Evolutionary conservation across 2,797 vertebrate genomes (phyloP).

Genomic region (Cuculus canorus): DNA sequence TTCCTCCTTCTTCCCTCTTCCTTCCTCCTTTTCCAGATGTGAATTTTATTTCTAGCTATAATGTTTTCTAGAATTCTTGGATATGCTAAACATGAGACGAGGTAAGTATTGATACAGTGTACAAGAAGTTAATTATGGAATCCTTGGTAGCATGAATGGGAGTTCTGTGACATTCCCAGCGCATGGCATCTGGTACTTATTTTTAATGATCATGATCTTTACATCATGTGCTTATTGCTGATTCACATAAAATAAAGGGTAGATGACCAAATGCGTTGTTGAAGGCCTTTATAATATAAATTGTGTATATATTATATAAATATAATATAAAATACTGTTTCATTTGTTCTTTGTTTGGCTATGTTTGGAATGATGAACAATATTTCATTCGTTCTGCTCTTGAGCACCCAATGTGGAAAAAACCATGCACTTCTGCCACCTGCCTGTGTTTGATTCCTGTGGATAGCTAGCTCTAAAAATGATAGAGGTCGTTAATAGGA

Average conservation of each 20-base stretch:
- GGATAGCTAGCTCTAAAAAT: background rate
- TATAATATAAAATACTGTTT: background rate
- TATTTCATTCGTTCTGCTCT: background rate
- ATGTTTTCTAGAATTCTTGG: background rate
- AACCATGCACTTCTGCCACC: background rate
- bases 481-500: background rate
- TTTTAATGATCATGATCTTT: background rate
- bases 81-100: background rate
- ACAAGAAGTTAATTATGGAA: background rate
- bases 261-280: background rate
- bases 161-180: background rate
- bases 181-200: background rate
- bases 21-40: background rate
- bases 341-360: background rate
- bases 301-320: no score
- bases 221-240: background rate
- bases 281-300: background rate
- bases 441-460: conserved; percentile 19
- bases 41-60: background rate
- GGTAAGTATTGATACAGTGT: background rate
- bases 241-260: background rate
- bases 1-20: no score
- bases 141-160: background rate
- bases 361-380: background rate
- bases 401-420: background rate